Percentiles rank a stretch among this genome's conserved stretches.
Evolutionary conservation across 2,113 vertebrate genomes (phyloP).

Genomic region (Bubo bubo): DNA sequence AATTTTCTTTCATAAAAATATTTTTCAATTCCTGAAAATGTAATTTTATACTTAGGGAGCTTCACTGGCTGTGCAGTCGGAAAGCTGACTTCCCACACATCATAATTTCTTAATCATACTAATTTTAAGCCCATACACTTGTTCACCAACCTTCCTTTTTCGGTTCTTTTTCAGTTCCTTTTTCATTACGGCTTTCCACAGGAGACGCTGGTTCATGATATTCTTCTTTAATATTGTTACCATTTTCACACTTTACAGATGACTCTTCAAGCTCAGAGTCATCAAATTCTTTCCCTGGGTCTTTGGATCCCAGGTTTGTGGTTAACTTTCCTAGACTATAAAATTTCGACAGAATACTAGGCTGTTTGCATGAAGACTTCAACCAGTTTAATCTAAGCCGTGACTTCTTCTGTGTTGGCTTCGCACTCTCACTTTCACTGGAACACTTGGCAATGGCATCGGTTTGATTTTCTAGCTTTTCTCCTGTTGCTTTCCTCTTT

Average conservation of each 20-base stretch:
- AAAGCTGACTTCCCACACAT: not conserved
- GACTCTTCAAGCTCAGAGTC: conserved; percentile 55
- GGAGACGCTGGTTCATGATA: not conserved
- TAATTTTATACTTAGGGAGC: not conserved
- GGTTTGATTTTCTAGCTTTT: conserved; percentile 60
- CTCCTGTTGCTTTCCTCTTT: conserved; percentile 86
- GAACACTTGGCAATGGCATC: conserved; percentile 50
- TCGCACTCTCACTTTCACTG: conserved; percentile 59
- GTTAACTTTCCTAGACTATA: conserved; percentile 87
- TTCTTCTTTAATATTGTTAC: conserved; percentile 10
- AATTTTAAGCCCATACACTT: not conserved
- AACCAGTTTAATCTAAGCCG: conserved; percentile 86
- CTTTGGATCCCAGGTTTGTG: conserved; percentile 74
- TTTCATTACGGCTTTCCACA: conserved; percentile 30
- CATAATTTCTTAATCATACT: not conserved
- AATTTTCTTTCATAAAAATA: not conserved
- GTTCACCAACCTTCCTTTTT: conserved; percentile 75
- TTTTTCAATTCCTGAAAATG: not conserved
- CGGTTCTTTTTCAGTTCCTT: conserved; percentile 65
- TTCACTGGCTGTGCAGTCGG: not conserved
- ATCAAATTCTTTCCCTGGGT: conserved; percentile 60
- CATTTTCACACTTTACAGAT: conserved; percentile 44
- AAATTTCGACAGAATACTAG: conserved; percentile 97
- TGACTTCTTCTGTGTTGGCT: conserved; percentile 83
- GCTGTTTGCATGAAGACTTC: conserved; percentile 86